Conservation (phyloP, 2,888 invertebrate species). For the Drosophila anomalata region DNA sequence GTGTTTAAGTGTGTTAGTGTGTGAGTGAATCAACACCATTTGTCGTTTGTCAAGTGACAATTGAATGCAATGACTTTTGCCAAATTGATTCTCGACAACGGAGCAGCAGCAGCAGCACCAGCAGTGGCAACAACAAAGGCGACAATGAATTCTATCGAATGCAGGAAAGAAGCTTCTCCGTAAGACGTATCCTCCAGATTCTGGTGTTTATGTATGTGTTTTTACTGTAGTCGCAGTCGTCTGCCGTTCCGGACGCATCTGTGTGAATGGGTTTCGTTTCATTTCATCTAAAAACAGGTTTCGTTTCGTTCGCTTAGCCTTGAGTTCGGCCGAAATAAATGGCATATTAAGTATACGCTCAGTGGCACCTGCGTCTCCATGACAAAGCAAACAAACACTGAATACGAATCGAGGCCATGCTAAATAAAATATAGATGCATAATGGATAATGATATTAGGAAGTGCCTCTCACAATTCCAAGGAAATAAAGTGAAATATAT, state of each 20-base stretch:
- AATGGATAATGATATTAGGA: constrained; percentile 39
- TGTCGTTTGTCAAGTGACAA: constrained; percentile 78
- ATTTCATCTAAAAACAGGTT: constrained; percentile 32
- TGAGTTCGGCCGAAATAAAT: constrained; percentile 65
- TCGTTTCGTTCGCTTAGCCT: constrained; percentile 64
- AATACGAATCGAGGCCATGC: constrained; percentile 14
- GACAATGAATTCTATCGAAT: constrained; percentile 58
- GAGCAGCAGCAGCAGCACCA: constrained; percentile 22
- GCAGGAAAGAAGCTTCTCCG: constrained; percentile 66
- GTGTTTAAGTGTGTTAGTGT: constrained; percentile 6
- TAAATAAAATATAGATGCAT: constrained; percentile 27
- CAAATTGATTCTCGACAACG: constrained; percentile 73
- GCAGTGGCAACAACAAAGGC: constrained; percentile 38
- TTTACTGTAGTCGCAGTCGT: constrained; percentile 34
- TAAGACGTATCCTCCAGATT: constrained; percentile 43
- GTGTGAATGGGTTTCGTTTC: constrained; percentile 48
- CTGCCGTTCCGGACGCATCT: constrained; percentile 34
- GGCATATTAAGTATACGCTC: constrained; percentile 78
- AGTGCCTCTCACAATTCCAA: constrained; percentile 17
- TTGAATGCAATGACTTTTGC: constrained; percentile 79
- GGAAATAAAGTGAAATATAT: neutral
- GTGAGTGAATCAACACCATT: constrained; percentile 72
- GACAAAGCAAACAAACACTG: constrained; percentile 29
- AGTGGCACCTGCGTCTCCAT: constrained; percentile 63
- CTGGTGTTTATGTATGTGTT: constrained; percentile 22